Percentiles rank a stretch among this genome's conserved stretches.
Conservation (phyloP, 2,797 vertebrate species). For the Glossophaga mutica region DNA sequence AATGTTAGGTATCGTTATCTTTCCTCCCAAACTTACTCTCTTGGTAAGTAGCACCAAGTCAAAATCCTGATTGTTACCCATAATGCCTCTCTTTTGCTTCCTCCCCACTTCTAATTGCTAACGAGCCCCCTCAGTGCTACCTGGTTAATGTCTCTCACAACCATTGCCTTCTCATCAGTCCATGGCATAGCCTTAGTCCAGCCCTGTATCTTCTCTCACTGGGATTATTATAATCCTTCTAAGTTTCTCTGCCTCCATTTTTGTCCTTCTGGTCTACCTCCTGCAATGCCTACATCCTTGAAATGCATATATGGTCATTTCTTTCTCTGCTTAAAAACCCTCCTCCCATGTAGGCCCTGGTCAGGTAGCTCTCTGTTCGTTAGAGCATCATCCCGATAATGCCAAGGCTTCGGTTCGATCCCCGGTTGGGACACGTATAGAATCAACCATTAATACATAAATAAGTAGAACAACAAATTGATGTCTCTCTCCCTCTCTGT, state of each 20-base stretch:
- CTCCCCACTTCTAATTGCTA: neutral
- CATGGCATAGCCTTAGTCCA: neutral
- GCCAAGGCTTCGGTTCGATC: neutral
- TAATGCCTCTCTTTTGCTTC: neutral
- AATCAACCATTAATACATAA: neutral
- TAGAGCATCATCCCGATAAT: neutral
- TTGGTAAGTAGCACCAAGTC: neutral
- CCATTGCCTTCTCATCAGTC: neutral
- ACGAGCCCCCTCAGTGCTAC: neutral
- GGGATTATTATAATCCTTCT: neutral
- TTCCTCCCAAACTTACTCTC: neutral
- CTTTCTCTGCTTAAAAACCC: neutral
- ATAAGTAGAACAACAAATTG: neutral
- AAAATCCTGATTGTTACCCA: neutral
- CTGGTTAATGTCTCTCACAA: neutral
- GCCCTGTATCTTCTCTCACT: neutral
- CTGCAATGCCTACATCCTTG: neutral
- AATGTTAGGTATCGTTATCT: neutral
- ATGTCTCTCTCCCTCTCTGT: neutral
- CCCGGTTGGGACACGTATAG: neutral
- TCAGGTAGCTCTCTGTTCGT: neutral
- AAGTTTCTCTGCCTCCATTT: neutral
- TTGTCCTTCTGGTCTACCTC: neutral
- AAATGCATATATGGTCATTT: neutral
- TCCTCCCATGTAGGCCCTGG: neutral